These are phyloP conservation scores for Gymnarchus niloticus DNA, from an alignment of 2,113 vertebrate genomes.

Conservation along the genomic window DNA sequence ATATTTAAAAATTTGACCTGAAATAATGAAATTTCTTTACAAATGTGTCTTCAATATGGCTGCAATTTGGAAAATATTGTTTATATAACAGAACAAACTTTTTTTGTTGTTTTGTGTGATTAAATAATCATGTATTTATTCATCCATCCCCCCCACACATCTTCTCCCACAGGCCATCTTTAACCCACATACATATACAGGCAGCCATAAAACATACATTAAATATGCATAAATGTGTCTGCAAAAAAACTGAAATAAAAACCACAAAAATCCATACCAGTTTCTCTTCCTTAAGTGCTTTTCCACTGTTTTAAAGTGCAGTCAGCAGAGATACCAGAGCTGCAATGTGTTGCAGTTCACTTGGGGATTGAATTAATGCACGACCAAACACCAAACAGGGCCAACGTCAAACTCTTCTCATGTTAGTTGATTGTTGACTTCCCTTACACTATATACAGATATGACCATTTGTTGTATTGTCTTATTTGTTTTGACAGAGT, in stretches of 20 bases:
- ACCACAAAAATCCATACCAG: neutral
- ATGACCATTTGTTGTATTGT: no score
- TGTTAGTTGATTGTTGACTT: no score
- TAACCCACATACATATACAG: neutral
- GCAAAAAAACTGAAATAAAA: neutral
- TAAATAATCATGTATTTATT: neutral
- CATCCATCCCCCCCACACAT: neutral
- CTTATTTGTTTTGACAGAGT: no score
- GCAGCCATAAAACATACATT: neutral
- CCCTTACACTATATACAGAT: no score
- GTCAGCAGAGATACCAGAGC: neutral
- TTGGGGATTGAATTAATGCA: neutral
- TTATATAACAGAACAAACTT: neutral
- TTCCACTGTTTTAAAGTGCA: neutral
- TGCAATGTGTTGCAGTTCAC: neutral
- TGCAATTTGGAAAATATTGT: neutral
- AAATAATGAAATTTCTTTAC: neutral
- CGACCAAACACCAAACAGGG: no score
- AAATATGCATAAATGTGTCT: slow-evolving; percentile 5
- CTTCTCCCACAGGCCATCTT: neutral
- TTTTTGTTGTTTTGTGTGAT: slow-evolving; percentile 2
- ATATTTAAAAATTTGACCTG: neutral
- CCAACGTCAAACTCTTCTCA: no score
- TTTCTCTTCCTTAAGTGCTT: neutral
- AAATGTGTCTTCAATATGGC: neutral